Base-by-base conservation (phyloP, 64 coral and sea anemone species). In the Dendronephthya gigantea region DNA sequence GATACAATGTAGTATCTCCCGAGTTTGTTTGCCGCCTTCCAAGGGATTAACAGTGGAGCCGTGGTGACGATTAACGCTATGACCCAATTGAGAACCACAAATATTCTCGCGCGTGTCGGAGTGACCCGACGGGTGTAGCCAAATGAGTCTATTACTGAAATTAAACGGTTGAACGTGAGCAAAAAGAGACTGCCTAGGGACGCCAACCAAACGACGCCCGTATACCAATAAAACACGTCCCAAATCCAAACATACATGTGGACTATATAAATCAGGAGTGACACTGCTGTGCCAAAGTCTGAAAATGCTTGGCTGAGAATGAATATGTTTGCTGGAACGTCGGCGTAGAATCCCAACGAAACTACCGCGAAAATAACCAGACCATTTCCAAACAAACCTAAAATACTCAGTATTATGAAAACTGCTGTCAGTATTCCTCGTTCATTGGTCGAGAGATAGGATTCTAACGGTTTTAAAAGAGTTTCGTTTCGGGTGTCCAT, bases 231-330 rank as follows among this genome's bases (percentile, higher is more conserved):
- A 39, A 79, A 79, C 17, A 79, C 32, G 32, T 79, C 36, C 72
- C 72, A 79, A 79, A 36, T 79, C 72, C 72, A 79, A 14, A 79
- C 16, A 34, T 79, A 34, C 72, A 79, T 79, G 36, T 79, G 72
- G 15, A 39, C 15, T 4, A 34, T 34, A 39, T 79, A 79, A 7
- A 79, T 35, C 19, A 15, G 22, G 9, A 79, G 30, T 16, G 72
- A 34, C 32, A 34, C 12, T 0, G 4, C 72, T 19, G 72, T 79
- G 1, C 72, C 72, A 12, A 79, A 39, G 28, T 79, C 72, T 9
- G 72, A 79, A 29, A 79, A 79, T 12, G 72, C 72, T 79, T 79
- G 72, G 31, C 72, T 79, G 36, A 79, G 72, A 29, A 79, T 79
- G 22, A 79, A 79, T 4, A 79, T 79, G 22, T 79, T 79, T 15